Conservation (phyloP, 2,888 invertebrate species). For the Caenorhabditis sp. region DNA sequence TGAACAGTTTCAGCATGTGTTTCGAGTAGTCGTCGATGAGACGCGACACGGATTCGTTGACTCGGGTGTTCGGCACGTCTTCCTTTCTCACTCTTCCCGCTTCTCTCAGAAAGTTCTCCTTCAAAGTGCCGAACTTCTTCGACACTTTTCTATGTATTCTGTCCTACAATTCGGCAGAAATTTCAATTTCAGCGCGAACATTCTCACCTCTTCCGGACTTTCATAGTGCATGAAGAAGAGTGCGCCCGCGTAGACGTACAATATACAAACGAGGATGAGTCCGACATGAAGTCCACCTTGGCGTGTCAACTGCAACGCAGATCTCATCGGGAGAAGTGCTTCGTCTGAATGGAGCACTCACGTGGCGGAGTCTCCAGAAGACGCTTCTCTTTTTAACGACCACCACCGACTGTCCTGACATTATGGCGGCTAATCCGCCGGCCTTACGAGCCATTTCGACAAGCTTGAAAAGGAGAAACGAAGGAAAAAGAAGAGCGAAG, state of each 20-base stretch:
- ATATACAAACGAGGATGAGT: constrained; percentile 63
- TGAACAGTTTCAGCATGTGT: constrained; percentile 63
- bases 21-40: constrained; percentile 63
- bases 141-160: constrained; percentile 15
- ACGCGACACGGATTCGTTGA: constrained; percentile 40
- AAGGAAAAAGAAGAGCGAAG: neutral
- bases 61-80: constrained; percentile 9
- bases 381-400: constrained; percentile 40
- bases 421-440: constrained; percentile 65
- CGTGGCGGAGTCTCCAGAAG: constrained; percentile 50
- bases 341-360: too few relatives aligned
- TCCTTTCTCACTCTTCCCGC: constrained; percentile 22
- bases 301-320: constrained; percentile 29
- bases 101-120: constrained; percentile 14
- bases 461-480: constrained; percentile 1
- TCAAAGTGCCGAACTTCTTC: constrained; percentile 21
- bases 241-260: constrained; percentile 70
- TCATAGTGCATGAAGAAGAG: constrained; percentile 67
- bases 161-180: constrained; percentile 14
- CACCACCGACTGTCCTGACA: constrained; percentile 62
- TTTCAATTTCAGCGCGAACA: too few relatives aligned
- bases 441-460: constrained; percentile 57
- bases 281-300: constrained; percentile 67
- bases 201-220: constrained; percentile 62
- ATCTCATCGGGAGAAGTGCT: neutral